phyloP scores from a whole-genome alignment of 2,888 invertebrate genomes.

The Meiosimyza platycephala region DNA sequence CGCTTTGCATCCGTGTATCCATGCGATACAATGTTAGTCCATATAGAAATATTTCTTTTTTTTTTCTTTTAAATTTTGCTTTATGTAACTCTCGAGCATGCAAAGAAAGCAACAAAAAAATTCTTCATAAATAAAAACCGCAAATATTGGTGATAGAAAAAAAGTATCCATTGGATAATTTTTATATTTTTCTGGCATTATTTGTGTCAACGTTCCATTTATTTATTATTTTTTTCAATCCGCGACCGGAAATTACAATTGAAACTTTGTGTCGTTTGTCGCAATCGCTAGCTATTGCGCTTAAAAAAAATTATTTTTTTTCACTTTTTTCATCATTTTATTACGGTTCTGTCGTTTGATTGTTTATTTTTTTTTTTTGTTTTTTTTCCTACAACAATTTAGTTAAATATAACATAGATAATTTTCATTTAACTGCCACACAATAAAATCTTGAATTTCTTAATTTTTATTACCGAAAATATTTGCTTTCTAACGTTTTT shows the following conservation, averaged over 20 bases:
- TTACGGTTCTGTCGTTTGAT: slow-evolving; percentile 17
- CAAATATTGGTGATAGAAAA: slow-evolving; percentile 18
- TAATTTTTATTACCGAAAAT: background rate
- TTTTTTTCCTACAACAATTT: slow-evolving; percentile 16
- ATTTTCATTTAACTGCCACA: background rate
- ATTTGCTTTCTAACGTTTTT: background rate
- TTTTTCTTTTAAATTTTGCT: background rate
- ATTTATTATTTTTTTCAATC: slow-evolving; percentile 40
- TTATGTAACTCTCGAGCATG: background rate
- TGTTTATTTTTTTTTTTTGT: background rate
- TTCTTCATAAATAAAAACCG: slow-evolving; percentile 28
- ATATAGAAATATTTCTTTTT: slow-evolving; percentile 7
- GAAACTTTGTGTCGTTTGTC: slow-evolving; percentile 42
- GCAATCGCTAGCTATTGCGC: slow-evolving; percentile 19
- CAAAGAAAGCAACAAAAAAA: slow-evolving; percentile 27
- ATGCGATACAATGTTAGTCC: background rate
- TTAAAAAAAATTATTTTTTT: slow-evolving; percentile 4
- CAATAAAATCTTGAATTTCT: background rate
- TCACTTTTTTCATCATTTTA: slow-evolving; percentile 12
- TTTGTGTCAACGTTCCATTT: slow-evolving; percentile 4
- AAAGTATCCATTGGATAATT: slow-evolving; percentile 31
- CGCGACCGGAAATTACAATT: slow-evolving; percentile 60
- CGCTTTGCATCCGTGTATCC: background rate
- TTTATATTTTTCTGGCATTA: slow-evolving; percentile 22
- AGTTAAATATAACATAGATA: slow-evolving; percentile 5